phyloP scores from a whole-genome alignment of 2,113 vertebrate species.

The Naja naja region DNA sequence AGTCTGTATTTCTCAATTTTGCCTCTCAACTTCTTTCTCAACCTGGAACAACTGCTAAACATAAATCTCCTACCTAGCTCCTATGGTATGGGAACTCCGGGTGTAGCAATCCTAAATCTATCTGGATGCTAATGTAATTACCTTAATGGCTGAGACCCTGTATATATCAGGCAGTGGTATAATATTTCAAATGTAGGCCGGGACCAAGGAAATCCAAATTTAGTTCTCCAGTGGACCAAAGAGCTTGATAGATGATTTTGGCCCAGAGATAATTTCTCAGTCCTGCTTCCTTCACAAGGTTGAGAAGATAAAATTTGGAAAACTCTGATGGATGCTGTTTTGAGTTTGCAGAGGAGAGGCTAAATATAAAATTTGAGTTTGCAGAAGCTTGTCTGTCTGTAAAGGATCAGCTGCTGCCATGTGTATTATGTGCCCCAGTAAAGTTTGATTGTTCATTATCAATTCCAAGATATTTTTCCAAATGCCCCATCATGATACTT shows the following conservation, averaged over 20 bases:
- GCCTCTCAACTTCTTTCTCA: not conserved
- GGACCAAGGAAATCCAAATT: not conserved
- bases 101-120: not conserved
- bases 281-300: not conserved
- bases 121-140: not conserved
- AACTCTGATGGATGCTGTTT: not conserved
- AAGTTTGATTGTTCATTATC: not conserved
- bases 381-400: not conserved
- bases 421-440: not conserved
- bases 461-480: not conserved
- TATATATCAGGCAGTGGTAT: not conserved
- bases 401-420: not conserved
- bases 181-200: not conserved
- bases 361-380: not conserved
- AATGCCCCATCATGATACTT: not conserved
- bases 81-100: not conserved
- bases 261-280: not conserved
- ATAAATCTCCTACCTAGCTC: not conserved
- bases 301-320: not conserved
- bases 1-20: constrained; percentile 6
- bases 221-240: not conserved
- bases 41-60: not conserved
- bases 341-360: not conserved
- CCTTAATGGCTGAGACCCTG: not conserved
- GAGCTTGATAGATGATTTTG: not conserved